These are phyloP conservation scores for Rhadina sibilatrix DNA, from an alignment of 2,113 vertebrate species.

Conservation along the genomic window DNA sequence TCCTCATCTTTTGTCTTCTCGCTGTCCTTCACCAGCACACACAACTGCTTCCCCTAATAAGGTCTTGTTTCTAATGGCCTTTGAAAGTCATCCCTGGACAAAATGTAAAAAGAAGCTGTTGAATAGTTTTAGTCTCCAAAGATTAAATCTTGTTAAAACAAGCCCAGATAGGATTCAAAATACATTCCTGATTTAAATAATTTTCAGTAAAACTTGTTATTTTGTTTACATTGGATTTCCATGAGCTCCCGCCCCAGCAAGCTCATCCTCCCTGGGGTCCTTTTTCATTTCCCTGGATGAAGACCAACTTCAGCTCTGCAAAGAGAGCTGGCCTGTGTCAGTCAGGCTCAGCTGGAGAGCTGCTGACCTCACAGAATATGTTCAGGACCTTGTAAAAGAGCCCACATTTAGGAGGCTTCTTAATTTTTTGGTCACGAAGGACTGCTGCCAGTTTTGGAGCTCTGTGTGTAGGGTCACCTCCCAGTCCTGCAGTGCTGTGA, in stretches of 20 bases:
- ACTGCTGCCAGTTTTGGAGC: not conserved
- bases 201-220: not conserved
- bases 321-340: not conserved
- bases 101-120: constrained; percentile 4
- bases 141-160: constrained; percentile 20
- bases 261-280: constrained; percentile 14
- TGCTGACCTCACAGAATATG: not conserved
- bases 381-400: not conserved
- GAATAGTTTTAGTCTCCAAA: not conserved
- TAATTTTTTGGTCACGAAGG: not conserved
- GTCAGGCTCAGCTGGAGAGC: not conserved
- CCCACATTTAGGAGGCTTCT: not conserved
- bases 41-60: constrained; percentile 1
- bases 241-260: not conserved
- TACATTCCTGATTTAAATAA: not conserved
- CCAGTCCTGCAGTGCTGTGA: not conserved
- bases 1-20: not conserved
- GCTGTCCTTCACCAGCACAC: not conserved
- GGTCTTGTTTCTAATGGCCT: not conserved
- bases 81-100: not conserved
- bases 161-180: not conserved
- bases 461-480: not conserved
- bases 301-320: not conserved
- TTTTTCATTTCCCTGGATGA: constrained; percentile 6
- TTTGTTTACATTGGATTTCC: constrained; percentile 31